Base-by-base conservation (phyloP, 1,140 invertebrate genomes). In the Drosophila ohnishii region DNA sequence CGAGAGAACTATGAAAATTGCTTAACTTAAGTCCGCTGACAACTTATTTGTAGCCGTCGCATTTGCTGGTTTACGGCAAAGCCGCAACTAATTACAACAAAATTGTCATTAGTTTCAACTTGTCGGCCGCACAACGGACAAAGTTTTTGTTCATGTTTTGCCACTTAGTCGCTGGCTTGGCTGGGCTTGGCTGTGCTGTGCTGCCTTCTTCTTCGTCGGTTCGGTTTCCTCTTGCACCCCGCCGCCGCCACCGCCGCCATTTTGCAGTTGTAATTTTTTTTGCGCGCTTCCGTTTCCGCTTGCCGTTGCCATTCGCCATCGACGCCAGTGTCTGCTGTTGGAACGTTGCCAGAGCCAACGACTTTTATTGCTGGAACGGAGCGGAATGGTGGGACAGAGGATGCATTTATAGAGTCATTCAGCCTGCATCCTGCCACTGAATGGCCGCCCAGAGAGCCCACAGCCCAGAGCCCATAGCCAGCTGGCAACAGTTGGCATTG, bases 81-180 rank as follows among this genome's bases (percentile, higher is more conserved):
- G 83, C 83, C 83, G 76, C 83, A 86, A 86, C 83, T 86, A 86
- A 86, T 86, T 86, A 88, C 83, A 86, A 86, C 83, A 86, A 86
- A 87, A 87, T 87, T 86, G 83, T 86, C 83, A 86, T 86, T 86
- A 86, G 83, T 86, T 86, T 87, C 84, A 86, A 86, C 83, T 86
- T 86, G 83, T 87, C 83, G 83, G 83, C 83, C 79, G 67, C 83
- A 73, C 83, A 83, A 62, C 83, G 71, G 85, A 69, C 79, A 79
- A 86, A 86, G 75, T 86, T 86, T 86, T 87, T 83, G 83, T 86
- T 86, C 83, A 87, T 86, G 83, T 87, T 86, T 87, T 79, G 67
- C 83, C 83, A 86, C 83, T 86, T 87, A 87, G 83, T 83, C 34
- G 72, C 56, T 61, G 35, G 63, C 40, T 51, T 51, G 48, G 47